phyloP scores from a whole-genome alignment of 2,113 vertebrate genomes.

The Lepisosteus oculatus region DNA sequence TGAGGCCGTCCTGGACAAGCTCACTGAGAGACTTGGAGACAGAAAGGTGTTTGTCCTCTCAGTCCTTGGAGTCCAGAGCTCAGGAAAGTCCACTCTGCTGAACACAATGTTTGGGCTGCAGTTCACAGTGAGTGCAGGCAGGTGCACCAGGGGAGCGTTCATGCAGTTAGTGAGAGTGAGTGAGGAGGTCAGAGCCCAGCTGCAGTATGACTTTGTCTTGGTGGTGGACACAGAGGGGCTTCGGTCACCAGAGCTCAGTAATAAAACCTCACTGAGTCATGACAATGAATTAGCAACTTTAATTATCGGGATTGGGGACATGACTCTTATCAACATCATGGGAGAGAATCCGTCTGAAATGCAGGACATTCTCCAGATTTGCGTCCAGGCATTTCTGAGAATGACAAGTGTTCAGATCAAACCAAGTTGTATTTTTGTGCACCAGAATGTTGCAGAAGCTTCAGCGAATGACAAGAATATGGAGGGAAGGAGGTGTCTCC shows the following conservation, averaged over 20 bases:
- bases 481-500: constrained; percentile 28
- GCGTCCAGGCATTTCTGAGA: constrained; percentile 36
- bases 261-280: no score
- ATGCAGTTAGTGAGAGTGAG: no score
- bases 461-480: constrained; percentile 26
- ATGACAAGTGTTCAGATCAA: constrained; percentile 25
- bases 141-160: no score
- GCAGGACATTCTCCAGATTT: constrained; percentile 38
- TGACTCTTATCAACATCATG: no score
- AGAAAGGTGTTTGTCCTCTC: no score
- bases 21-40: no score
- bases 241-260: constrained; percentile 28
- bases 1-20: constrained; percentile 50
- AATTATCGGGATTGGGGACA: no score
- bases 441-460: constrained; percentile 33
- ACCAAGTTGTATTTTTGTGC: constrained; percentile 35
- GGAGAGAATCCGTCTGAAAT: constrained; percentile 11
- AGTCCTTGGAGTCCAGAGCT: no score
- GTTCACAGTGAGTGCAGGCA: no score
- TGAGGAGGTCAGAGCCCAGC: constrained; percentile 17
- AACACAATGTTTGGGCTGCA: no score
- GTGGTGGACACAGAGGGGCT: constrained; percentile 38
- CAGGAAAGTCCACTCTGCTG: no score
- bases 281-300: no score
- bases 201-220: constrained; percentile 45